Base-by-base conservation (phyloP, 2,113 vertebrate genomes). In the Tympanuchus pallidicinctus region DNA sequence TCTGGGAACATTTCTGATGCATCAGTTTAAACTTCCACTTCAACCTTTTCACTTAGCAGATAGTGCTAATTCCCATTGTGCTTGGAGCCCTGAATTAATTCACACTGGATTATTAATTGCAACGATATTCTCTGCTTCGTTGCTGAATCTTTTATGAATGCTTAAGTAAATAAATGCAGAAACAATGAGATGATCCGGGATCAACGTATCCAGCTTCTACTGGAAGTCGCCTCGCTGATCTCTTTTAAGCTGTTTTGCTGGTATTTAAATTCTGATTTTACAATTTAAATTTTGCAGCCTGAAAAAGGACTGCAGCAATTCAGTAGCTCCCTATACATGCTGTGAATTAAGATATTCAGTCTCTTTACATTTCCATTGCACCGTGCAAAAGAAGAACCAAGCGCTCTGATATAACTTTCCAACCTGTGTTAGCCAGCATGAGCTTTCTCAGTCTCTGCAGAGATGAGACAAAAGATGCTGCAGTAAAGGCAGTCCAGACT, bases 11-110 rank as follows among this genome's bases (percentile, higher is more conserved):
- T 72, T 69, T 76, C 25, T 75, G 38, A n/a, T 67, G 43, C 78
- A 81, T 92, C 25, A 21, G 30, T 92, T 92, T 82, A 76, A 90
- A 65, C 66, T 90, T 86, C 45, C 42, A 79, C 76, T 92, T 82
- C 56, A 87, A 61, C 30, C 28, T 30, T 70, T 90, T 79, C 36
- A 15, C 42, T 76, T 45, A 69, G 43, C 17, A 1, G 78, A 38
- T 75, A 86, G 81, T 73, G 42, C 34, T 64, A 71, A 92, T 88
- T 89, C 86, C 64, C 57, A 10, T 20, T 36, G 54, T 87, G 78
- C 60, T 89, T 82, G n/a, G 66, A 88, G 77, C 90, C 40, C 36
- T 93, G 85, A 94, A 80, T 93, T 91, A 67, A 92, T 94, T 94
- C 90, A 67, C 60, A 48, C 43, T 32, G 25, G 80, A 96, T 89